phyloP scores from a whole-genome alignment of 1,140 invertebrate genomes.

The Thereuonema tuberculata region DNA sequence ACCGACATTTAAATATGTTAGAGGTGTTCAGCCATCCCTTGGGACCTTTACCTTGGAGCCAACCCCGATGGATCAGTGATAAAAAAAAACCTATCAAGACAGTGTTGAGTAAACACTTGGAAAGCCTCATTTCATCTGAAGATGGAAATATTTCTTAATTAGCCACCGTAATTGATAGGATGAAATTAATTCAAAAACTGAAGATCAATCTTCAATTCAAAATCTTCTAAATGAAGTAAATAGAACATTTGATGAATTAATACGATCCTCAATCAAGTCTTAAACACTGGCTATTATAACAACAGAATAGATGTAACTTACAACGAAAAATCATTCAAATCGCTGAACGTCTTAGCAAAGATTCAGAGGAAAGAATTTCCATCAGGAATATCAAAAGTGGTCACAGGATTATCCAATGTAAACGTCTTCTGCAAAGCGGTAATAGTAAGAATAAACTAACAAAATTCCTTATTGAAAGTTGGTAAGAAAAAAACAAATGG shows the following conservation, averaged over 20 bases:
- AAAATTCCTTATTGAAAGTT: too few species aligned
- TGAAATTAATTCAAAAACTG: conserved; percentile 9
- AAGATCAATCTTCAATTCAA: too few species aligned
- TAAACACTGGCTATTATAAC: too few species aligned
- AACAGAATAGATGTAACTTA: neutral
- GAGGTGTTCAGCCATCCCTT: too few species aligned
- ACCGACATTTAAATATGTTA: neutral
- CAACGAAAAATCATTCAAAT: neutral
- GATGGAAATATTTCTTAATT: neutral
- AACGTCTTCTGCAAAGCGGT: too few species aligned
- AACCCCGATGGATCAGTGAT: conserved; percentile 11
- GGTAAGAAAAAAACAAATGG: too few species aligned
- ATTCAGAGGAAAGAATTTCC: neutral
- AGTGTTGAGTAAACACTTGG: conserved; percentile 5
- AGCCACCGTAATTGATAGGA: conserved; percentile 12
- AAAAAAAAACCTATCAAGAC: conserved; percentile 15
- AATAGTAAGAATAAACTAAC: neutral
- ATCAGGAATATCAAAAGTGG: neutral
- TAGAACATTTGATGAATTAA: neutral
- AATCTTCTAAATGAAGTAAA: conserved; percentile 1
- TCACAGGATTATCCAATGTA: neutral
- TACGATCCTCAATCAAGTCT: too few species aligned
- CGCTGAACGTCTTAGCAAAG: too few species aligned
- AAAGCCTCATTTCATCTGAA: neutral
- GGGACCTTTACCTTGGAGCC: too few species aligned